These are phyloP conservation scores for Nautilus pompilius DNA, from an alignment of 1,140 invertebrate genomes.

Conservation along the genomic window DNA sequence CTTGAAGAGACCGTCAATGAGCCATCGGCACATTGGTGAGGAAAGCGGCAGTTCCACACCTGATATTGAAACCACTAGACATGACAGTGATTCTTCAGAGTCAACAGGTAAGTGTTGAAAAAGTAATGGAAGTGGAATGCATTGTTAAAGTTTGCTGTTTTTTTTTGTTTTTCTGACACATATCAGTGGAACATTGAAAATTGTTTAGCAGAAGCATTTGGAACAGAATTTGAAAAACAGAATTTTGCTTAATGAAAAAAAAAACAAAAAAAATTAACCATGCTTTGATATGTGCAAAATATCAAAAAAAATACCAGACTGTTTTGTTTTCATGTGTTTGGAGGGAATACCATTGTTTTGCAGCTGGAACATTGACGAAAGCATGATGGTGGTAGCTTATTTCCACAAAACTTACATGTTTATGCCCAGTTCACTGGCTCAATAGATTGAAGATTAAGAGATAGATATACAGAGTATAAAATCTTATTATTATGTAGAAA, in stretches of 20 bases:
- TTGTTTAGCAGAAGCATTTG: background rate
- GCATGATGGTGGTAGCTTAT: background rate
- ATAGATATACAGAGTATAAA: background rate
- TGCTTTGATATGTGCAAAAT: too few species aligned
- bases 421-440: background rate
- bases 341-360: background rate
- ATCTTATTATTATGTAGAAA: background rate
- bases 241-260: background rate
- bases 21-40: slow-evolving; percentile 16
- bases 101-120: slow-evolving; percentile 16
- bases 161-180: background rate
- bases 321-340: too few species aligned
- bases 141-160: background rate
- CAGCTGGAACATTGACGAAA: background rate
- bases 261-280: background rate
- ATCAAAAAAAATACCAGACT: too few species aligned
- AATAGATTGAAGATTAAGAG: background rate
- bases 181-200: background rate
- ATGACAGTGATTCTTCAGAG: slow-evolving; percentile 41
- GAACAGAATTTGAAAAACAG: background rate
- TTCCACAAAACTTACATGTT: background rate
- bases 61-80: slow-evolving; percentile 21
- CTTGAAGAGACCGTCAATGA: slow-evolving; percentile 18
- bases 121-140: background rate
- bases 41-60: slow-evolving; percentile 48